Percentiles rank a stretch among this genome's conserved stretches.
These are phyloP conservation scores for Drosophila parvula DNA, from an alignment of 1,140 invertebrate species.

Conservation along the genomic window DNA sequence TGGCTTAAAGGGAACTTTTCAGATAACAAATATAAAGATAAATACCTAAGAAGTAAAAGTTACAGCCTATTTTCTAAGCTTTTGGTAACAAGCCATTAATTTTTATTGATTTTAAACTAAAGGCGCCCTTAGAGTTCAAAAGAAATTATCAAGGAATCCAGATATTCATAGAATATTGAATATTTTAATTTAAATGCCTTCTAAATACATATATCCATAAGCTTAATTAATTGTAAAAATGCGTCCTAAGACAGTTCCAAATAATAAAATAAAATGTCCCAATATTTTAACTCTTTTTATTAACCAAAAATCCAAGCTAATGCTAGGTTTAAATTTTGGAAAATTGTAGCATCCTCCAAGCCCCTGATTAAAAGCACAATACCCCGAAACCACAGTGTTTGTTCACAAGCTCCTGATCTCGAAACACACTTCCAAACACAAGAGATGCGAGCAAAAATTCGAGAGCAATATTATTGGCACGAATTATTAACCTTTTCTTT, in stretches of 20 bases:
- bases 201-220: not conserved
- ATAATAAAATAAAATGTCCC: not conserved
- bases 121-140: not conserved
- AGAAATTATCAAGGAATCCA: not conserved
- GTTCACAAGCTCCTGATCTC: conserved; percentile 52
- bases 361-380: not conserved
- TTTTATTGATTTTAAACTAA: not conserved
- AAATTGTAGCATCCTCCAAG: not conserved
- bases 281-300: not conserved
- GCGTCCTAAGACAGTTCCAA: not conserved
- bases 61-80: too few relatives aligned
- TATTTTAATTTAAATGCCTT: not conserved
- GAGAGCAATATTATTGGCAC: conserved; percentile 62
- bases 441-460: conserved; percentile 55
- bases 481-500: conserved; percentile 61
- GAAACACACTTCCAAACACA: conserved; percentile 68
- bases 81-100: too few relatives aligned
- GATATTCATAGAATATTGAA: not conserved
- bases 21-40: too few relatives aligned
- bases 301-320: not conserved
- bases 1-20: too few relatives aligned
- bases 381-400: not conserved
- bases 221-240: too few relatives aligned
- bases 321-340: not conserved
- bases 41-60: too few relatives aligned